Evolutionary conservation across 1,140 invertebrate species (phyloP).

Genomic region (Bombus breviceps): DNA sequence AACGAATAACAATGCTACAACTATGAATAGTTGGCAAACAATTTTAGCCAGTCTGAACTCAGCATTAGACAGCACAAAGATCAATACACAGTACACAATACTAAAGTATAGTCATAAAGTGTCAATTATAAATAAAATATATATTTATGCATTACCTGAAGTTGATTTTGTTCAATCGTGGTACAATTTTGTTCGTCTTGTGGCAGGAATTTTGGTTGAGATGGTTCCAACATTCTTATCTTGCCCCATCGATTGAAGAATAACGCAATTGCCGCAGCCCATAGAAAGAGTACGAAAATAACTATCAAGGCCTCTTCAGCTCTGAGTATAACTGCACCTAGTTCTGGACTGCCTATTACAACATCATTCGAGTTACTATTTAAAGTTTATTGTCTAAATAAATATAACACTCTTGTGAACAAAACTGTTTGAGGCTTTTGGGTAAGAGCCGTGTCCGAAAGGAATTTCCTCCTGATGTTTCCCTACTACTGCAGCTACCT

Average conservation of each 20-base stretch:
- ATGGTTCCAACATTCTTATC: slow-evolving; percentile 92
- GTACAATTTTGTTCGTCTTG: slow-evolving; percentile 88
- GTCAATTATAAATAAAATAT: too few relatives aligned
- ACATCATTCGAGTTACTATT: not conserved
- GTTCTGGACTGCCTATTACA: slow-evolving; percentile 82
- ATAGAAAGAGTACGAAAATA: slow-evolving; percentile 88
- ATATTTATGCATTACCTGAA: slow-evolving; percentile 69
- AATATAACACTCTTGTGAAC: too few relatives aligned
- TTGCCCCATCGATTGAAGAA: slow-evolving; percentile 95
- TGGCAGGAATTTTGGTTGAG: slow-evolving; percentile 89
- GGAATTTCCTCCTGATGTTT: too few relatives aligned
- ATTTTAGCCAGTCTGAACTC: too few relatives aligned
- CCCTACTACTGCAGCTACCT: too few relatives aligned
- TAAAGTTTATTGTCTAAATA: not conserved
- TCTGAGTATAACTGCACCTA: slow-evolving; percentile 85
- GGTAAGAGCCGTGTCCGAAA: too few relatives aligned
- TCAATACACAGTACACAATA: too few relatives aligned
- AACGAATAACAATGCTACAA: too few relatives aligned
- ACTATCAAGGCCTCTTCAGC: slow-evolving; percentile 91
- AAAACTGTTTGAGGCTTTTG: too few relatives aligned
- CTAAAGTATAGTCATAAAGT: too few relatives aligned
- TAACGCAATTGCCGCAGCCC: slow-evolving; percentile 90
- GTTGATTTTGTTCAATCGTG: slow-evolving; percentile 83
- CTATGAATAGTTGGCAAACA: too few relatives aligned
- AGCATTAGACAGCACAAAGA: too few relatives aligned